Base-by-base conservation (phyloP, 2,888 invertebrate genomes). In the Polyommatus icarus region DNA sequence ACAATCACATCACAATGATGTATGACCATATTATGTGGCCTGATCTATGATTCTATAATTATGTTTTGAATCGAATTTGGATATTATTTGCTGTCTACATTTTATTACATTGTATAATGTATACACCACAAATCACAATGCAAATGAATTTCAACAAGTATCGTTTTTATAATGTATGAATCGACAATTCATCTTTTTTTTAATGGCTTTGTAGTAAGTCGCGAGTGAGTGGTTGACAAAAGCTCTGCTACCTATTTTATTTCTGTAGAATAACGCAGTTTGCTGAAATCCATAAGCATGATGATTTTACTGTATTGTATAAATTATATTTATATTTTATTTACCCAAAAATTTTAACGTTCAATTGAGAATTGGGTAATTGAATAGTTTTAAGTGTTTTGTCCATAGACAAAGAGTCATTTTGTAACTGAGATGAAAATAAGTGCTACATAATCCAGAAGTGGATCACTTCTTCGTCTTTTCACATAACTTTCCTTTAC, bases 1-100 rank as follows among this genome's bases (percentile, higher is more conserved):
- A 67, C 8, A 29, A 67, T 67, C 67, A 67, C 67, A 67, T 67
- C 67, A 67, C 67, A 67, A 67, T 67, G 67, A 67, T 32, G 5
- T 12, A 4, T 67, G 67, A 32, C 67, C 67, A 18, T 29, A 29
- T 67, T 29, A 29, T 67, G 67, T 67, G 67, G 6, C 67, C 29
- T 67, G 67, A 67, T 29, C 24, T 67, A 67, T 12, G 20, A 20
- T 24, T 20, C 18, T 54, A 18, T 54, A 24, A 24, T 24, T 24
- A 54, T 5, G 15, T 59, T 67, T 67, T 67, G 3, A 67, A 4
- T 67, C 32, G 6, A 67, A 32, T 67, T 32, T 18, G 32, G 29
- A 67, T 67, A 67, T 67, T 67, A 67, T 67, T 67, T 67, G 29
- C 29, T 67, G 32, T 67, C 29, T 67, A 32, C 29, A 67, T 5